phyloP scores from a whole-genome alignment of 1,140 invertebrate species.

The Brachionus angularis region DNA sequence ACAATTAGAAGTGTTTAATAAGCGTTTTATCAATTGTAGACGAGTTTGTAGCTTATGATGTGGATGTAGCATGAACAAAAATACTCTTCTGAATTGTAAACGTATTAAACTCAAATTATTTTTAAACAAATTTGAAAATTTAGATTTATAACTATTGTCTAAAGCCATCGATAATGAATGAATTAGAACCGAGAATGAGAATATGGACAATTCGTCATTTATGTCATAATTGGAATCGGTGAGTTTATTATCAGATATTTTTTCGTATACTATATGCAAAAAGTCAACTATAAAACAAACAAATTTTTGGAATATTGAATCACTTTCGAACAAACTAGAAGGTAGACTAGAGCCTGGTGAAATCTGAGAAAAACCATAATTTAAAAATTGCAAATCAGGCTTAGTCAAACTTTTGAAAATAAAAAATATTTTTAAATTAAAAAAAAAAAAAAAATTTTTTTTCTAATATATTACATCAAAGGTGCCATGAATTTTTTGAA shows the following conservation, averaged over 20 bases:
- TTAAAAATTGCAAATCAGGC: neutral
- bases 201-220: constrained; percentile 6
- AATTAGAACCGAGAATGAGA: constrained; percentile 20
- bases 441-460: neutral
- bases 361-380: too few species aligned
- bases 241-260: constrained; percentile 10
- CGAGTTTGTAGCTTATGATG: constrained; percentile 17
- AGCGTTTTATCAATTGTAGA: constrained; percentile 1
- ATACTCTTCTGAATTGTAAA: constrained; percentile 14
- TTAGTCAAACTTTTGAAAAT: constrained; percentile 6
- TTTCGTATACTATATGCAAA: constrained; percentile 15
- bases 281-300: constrained; percentile 38
- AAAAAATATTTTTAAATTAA: neutral
- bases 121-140: constrained; percentile 1
- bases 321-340: constrained; percentile 17
- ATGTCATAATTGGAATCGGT: neutral
- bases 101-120: neutral
- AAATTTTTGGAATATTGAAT: constrained; percentile 27
- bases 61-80: constrained; percentile 27
- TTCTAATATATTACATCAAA: constrained; percentile 28
- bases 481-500: constrained; percentile 28
- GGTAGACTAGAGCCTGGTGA: neutral
- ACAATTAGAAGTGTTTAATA: constrained; percentile 7
- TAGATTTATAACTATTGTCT: constrained; percentile 28
- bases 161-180: constrained; percentile 15